These are phyloP conservation scores for Agelastica alni DNA, from an alignment of 2,888 invertebrate species.

Conservation along the genomic window DNA sequence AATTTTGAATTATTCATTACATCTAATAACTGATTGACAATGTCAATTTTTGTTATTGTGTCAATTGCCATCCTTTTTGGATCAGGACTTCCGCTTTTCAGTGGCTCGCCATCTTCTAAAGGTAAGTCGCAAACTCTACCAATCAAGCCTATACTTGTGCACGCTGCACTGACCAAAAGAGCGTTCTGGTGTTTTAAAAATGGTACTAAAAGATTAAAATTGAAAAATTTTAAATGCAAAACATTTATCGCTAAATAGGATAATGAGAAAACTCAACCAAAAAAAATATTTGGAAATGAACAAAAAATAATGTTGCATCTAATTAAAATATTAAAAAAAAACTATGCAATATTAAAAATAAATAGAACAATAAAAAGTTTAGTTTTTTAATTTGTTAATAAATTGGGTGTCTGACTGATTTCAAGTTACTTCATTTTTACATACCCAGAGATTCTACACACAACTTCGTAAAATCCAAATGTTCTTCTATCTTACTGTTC, in stretches of 20 bases:
- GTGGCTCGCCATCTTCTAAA: constrained; percentile 54
- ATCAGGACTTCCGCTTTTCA: constrained; percentile 56
- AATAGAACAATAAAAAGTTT: constrained; percentile 7
- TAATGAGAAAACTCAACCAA: too few relatives aligned
- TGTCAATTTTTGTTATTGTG: constrained; percentile 65
- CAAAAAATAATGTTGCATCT: too few relatives aligned
- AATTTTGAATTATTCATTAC: constrained; percentile 73
- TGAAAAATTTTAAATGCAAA: too few relatives aligned
- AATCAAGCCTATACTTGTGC: constrained; percentile 69
- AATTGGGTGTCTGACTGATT: too few relatives aligned
- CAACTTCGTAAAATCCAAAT: constrained; percentile 66
- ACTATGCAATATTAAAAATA: too few relatives aligned
- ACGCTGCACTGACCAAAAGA: constrained; percentile 69
- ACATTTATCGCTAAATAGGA: too few relatives aligned
- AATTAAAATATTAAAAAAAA: too few relatives aligned
- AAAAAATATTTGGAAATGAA: too few relatives aligned
- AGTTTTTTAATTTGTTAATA: constrained; percentile 6
- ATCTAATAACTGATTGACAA: constrained; percentile 72
- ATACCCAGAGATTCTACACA: constrained; percentile 48
- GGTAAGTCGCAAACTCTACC: constrained; percentile 43
- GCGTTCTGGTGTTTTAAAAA: constrained; percentile 67
- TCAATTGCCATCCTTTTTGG: constrained; percentile 52
- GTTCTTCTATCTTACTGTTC: constrained; percentile 46
- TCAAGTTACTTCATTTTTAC: constrained; percentile 28
- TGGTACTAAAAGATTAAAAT: constrained; percentile 67